These are phyloP conservation scores for Enteromius fasciolatus DNA, from an alignment of 2,797 vertebrate species.

Conservation along the genomic window DNA sequence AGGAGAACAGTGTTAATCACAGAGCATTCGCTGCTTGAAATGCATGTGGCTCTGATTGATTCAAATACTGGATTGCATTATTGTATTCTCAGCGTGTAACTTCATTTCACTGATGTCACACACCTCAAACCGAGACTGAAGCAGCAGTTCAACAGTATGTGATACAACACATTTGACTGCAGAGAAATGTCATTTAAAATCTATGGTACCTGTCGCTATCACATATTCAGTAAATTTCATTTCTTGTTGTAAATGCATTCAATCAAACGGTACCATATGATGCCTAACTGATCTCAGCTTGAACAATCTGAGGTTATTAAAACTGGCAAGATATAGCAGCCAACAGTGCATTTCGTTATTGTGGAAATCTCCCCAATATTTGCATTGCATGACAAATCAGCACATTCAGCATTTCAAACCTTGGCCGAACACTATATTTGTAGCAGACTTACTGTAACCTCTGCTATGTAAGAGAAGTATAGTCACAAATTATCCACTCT, in stretches of 20 bases:
- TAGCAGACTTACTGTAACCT: not conserved
- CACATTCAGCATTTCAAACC: slow-evolving; percentile 30
- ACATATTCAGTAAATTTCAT: not conserved
- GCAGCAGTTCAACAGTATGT: not conserved
- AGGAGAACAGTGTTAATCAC: slow-evolving; percentile 24
- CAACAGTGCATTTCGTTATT: not conserved
- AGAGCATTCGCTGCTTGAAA: slow-evolving; percentile 21
- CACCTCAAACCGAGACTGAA: not conserved
- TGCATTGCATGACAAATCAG: not conserved
- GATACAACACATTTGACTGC: not conserved
- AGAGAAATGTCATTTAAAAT: not conserved
- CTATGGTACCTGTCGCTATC: not conserved
- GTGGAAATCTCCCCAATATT: not conserved
- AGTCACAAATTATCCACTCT: slow-evolving; percentile 2
- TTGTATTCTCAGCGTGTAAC: not conserved
- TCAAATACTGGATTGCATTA: slow-evolving; percentile 11
- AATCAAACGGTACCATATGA: not conserved
- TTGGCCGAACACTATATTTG: not conserved
- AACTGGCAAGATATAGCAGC: not conserved
- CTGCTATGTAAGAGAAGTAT: slow-evolving; percentile 6
- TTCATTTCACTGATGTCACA: slow-evolving; percentile 6
- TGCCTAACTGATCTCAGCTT: not conserved
- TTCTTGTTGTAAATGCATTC: not conserved
- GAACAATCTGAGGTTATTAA: not conserved
- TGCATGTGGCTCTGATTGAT: not conserved